Base-by-base conservation (phyloP, 92 coral and sea anemone genomes). In the Porites rus region DNA sequence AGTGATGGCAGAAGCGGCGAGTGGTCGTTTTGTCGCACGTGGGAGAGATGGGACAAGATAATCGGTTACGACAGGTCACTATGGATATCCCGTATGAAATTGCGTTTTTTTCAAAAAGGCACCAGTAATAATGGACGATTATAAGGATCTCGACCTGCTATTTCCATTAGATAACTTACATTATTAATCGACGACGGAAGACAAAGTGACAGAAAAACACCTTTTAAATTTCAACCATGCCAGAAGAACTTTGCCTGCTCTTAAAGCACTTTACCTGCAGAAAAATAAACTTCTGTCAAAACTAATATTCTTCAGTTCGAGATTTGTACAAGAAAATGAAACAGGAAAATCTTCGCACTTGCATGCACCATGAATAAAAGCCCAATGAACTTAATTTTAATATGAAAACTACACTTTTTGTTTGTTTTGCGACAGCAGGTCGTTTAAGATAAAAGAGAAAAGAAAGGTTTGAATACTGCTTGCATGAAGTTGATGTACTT, bases 81-180 rank as follows among this genome's bases (percentile, higher is more conserved):
- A 38, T 18, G 63, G 72, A 74, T 65, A 21, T 50, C 80, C 64
- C 79, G 80, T 83, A 83, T 74, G 28, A 83, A 38, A 74, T 62
- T 10, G 80, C 28, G 61, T 73, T 51, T 74, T 81, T 83, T 83
- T 73, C 87, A 83, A 83, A 83, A 83, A 51, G 74, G 87, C 87
- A 83, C 87, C 87, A 62, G 87, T 69, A 68, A 79, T 73, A 38
- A 38, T 38, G 46, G 46, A 38, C 46, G 46, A 38, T 38, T 38
- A 74, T 83, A 24, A 80, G 77, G 22, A 83, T 83, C 31, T 65
- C 51, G 43, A 83, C 87, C 87, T 83, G 87, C 53, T 52, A 22
- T 50, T 25, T 51, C 87, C 87, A 83, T 83, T 83, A 83, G 87
- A 83, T 83, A 74, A 73, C 80, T 31, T 83, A n/a, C 80, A 83